These are phyloP conservation scores for Phrynocephalus forsythii DNA, from an alignment of 2,797 vertebrate genomes.

Conservation along the genomic window DNA sequence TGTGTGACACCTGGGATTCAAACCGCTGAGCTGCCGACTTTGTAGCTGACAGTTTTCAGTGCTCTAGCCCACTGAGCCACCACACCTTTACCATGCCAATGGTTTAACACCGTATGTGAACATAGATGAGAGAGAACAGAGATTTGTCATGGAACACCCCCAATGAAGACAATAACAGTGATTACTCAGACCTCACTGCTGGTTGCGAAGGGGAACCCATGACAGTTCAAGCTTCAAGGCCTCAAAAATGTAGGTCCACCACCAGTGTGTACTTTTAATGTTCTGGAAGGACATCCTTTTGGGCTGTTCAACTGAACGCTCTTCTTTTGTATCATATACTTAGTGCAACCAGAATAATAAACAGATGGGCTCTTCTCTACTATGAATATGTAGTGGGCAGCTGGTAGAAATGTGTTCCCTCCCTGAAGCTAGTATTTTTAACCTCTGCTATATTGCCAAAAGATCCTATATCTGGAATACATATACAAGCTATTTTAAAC, in stretches of 20 bases:
- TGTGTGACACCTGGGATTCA: no score
- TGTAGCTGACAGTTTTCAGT: no score
- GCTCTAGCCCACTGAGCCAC: no score
- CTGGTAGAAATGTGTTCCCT: slow-evolving; percentile 38
- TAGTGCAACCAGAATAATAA: slow-evolving; percentile 42
- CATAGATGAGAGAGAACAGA: no score
- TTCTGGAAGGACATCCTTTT: not conserved
- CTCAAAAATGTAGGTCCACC: not conserved
- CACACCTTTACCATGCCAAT: no score
- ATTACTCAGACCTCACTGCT: no score
- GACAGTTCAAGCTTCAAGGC: no score
- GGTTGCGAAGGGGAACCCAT: no score
- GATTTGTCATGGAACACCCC: no score
- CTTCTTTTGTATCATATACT: slow-evolving; percentile 35
- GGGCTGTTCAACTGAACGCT: not conserved
- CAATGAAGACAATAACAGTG: no score
- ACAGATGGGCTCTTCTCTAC: not conserved
- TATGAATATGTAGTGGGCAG: slow-evolving; percentile 47
- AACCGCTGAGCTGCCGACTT: no score
- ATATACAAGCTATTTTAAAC: slow-evolving; percentile 23
- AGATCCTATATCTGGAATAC: slow-evolving; percentile 40
- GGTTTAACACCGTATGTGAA: no score
- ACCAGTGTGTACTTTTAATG: not conserved
- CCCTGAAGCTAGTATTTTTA: slow-evolving; percentile 37
- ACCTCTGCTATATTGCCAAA: slow-evolving; percentile 33